Percentiles rank a stretch among this genome's conserved stretches.
phyloP scores from a whole-genome alignment of 2,797 vertebrate species.

The Gymnodraco acuticeps region DNA sequence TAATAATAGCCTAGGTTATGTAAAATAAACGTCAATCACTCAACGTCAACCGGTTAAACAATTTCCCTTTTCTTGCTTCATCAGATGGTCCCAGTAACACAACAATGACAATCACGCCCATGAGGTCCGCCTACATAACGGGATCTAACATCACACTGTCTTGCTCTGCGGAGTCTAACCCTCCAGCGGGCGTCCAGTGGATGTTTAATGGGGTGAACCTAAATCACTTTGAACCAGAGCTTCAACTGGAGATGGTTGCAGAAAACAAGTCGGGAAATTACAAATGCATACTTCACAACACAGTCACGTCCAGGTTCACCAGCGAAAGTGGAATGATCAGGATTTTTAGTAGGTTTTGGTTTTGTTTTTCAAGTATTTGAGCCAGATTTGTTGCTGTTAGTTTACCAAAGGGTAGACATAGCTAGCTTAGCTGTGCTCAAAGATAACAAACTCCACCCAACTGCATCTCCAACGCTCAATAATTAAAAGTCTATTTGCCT shows the following conservation, averaged over 20 bases:
- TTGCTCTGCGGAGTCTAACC: conserved; percentile 76
- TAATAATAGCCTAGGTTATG: not conserved
- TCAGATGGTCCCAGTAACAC: conserved; percentile 80
- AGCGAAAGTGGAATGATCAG: conserved; percentile 31
- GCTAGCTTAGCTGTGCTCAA: not conserved
- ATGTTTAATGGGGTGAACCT: conserved; percentile 47
- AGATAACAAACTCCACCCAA: not conserved
- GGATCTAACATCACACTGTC: conserved; percentile 73
- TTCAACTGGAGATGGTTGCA: conserved; percentile 49
- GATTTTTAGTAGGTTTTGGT: conserved; percentile 71
- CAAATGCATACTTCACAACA: conserved; percentile 74
- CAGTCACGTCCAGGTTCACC: conserved; percentile 64
- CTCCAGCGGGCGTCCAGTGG: conserved; percentile 71
- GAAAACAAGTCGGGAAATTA: conserved; percentile 70
- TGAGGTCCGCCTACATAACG: conserved; percentile 40
- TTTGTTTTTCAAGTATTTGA: not conserved
- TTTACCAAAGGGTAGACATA: too few relatives aligned
- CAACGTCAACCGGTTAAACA: not conserved
- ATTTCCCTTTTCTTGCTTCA: conserved; percentile 12
- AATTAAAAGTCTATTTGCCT: not conserved
- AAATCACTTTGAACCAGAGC: not conserved
- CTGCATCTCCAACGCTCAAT: not conserved
- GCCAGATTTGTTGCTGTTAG: too few relatives aligned
- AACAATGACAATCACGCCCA: conserved; percentile 48
- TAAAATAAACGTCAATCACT: not conserved